Evolutionary conservation across 2,888 invertebrate genomes (phyloP).

Genomic region (Biston betularia): DNA sequence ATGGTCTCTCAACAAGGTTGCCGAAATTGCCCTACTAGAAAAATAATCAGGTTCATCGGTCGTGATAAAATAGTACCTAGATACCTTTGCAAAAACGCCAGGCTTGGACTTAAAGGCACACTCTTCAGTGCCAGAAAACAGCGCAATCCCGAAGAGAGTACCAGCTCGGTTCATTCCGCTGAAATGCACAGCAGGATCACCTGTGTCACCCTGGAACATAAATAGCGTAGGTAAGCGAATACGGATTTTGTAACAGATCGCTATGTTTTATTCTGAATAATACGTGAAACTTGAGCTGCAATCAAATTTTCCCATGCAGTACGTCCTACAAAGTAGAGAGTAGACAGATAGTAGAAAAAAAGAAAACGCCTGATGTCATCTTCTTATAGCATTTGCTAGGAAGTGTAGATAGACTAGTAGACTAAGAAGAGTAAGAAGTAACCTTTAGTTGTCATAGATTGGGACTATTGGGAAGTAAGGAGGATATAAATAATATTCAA

Average conservation of each 20-base stretch:
- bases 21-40: no score
- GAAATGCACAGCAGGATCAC: slow-evolving; percentile 79
- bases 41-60: no score
- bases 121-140: slow-evolving; percentile 81
- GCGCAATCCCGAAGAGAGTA: slow-evolving; percentile 73
- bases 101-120: slow-evolving; percentile 79
- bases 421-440: not conserved
- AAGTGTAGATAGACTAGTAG: no score
- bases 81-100: slow-evolving; percentile 79
- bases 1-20: no score
- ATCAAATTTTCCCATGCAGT: no score
- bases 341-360: not conserved
- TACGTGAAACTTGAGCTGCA: not conserved
- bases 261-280: not conserved
- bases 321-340: no score
- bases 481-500: no score
- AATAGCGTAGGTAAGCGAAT: not conserved
- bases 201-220: slow-evolving; percentile 74
- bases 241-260: not conserved
- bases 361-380: not conserved
- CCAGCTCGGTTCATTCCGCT: slow-evolving; percentile 74
- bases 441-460: not conserved
- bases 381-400: not conserved
- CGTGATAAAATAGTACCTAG: no score
- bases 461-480: no score